Conservation (phyloP, 2,888 invertebrate species). For the Polyommatus icarus region DNA sequence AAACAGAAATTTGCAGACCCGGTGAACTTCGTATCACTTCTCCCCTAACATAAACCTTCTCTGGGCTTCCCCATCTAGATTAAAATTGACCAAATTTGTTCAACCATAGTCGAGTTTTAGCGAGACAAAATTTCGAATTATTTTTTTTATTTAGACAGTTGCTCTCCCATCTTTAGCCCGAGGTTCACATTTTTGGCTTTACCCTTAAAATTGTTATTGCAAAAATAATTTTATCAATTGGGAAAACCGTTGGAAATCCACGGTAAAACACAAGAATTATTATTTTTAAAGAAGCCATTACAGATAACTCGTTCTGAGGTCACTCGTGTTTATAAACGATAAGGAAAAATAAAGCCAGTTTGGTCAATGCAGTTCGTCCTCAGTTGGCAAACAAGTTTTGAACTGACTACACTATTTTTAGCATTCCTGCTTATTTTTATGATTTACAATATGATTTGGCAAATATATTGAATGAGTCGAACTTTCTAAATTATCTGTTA, state of each 20-base stretch:
- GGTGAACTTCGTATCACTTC: too few species aligned
- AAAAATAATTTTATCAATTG: neutral
- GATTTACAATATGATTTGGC: too few species aligned
- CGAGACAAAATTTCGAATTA: too few species aligned
- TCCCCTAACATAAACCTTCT: too few species aligned
- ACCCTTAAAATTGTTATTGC: neutral
- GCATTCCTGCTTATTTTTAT: too few species aligned
- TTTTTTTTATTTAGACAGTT: neutral
- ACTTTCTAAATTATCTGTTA: too few species aligned
- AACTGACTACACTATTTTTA: neutral
- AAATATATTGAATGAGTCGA: too few species aligned
- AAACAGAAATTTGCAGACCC: neutral
- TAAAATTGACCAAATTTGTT: too few species aligned
- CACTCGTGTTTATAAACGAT: neutral
- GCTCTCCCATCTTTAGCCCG: neutral
- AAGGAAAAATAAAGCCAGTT: conserved; percentile 13
- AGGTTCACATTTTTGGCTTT: neutral
- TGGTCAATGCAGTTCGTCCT: neutral
- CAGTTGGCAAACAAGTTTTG: conserved; percentile 9
- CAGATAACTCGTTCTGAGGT: conserved; percentile 11
- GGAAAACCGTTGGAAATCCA: neutral
- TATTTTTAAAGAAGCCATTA: neutral
- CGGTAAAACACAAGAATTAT: neutral
- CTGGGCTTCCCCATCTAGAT: too few species aligned
- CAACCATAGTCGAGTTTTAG: too few species aligned